Evolutionary conservation across 2,888 invertebrate genomes (phyloP), one percentile per base, ranked within the genome.

Genomic region (Campaea margaritaria): DNA sequence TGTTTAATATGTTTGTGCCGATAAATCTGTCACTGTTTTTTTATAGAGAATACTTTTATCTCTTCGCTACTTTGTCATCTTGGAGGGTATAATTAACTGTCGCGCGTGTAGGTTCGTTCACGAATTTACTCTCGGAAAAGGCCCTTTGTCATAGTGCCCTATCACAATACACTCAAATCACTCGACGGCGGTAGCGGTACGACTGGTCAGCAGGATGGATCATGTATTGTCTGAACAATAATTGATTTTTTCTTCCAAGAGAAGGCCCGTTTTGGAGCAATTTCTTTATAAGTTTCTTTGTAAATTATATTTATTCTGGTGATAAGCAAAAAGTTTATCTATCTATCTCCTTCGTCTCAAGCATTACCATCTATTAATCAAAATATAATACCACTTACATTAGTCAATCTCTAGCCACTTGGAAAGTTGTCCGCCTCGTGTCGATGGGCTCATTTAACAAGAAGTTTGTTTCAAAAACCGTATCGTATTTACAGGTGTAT

Each of bases 401-500:
- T 5, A 43, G n/a, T n/a, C n/a, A 39, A 14, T 14, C 4, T 43
- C 27, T n/a, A 43, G 27, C 14, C n/a, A 39, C 56, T 48, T 43
- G 7, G 0, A 38, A 49, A 44, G 43, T 56, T 45, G 4, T 47
- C 14, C 14, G 39, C 38, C 45, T 31, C 46, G 27, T 14, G 51
- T 10, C 51, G 42, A 46, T 56, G 13, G 41, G 31, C 47, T 38
- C 36, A 47, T 47, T 52, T 31, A 28, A 43, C 28, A 9, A 41
- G 10, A 47, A 54, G 46, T 53, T 50, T 43, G 34, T 49, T 56
- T 60, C 42, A 44, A 50, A 51, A 53, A 62, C 60, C 50, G 59
- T 61, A 60, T 59, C 58, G 43, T 63, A 49, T 64, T 61, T 57
- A 67, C 67, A 72, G 67, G 69, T 73, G 54, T 70, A 70, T 67